Evolutionary conservation across 1,140 invertebrate genomes (phyloP), one percentile per base, ranked within the genome.

Genomic region (Agrilus planipennis): DNA sequence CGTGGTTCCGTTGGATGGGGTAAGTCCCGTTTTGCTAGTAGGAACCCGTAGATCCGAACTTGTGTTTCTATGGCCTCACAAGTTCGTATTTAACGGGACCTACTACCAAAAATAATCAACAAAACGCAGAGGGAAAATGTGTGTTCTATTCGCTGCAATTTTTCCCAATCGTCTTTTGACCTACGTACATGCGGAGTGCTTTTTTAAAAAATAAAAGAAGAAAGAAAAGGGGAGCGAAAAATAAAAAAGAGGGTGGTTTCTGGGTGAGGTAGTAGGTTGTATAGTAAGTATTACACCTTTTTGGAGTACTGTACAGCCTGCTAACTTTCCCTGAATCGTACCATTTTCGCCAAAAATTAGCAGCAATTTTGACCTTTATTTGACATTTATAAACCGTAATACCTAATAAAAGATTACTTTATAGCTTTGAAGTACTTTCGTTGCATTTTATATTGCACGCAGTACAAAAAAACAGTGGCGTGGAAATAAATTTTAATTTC

Each of bases 251-350:
- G 41, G 47, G 39, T 41, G 28, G 41, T 47, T 53, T 47, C 68
- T 63, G 64, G 67, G 64, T 77, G 76, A 79, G 76, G 76, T 79
- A 79, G 76, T 79, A 77, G 75, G 75, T 79, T 79, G 76, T 79
- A 79, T 77, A 77, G 76, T 77, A 76, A 70, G 72, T 68, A 76
- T 69, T 75, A 76, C 72, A 77, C 56, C 64, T 63, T 57, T 65
- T 62, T 62, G 72, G 68, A 69, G 73, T 73, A 77, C 76, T 79
- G 74, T 79, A 75, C 75, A 77, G 71, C 75, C 73, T 77, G 74
- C 76, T 79, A 78, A 77, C 76, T 78, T 79, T 79, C 75, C 73
- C 63, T 60, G 70, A 52, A 53, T 54, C 58, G n/a, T n/a, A n/a
- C n/a, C n/a, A n/a, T n/a, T n/a, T n/a, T n/a, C n/a, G n/a, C n/a